A percentile compares a stretch with the other conserved stretches of the same genome.
phyloP scores from a whole-genome alignment of 2,888 invertebrate species.

The Plagiodera versicolora region DNA sequence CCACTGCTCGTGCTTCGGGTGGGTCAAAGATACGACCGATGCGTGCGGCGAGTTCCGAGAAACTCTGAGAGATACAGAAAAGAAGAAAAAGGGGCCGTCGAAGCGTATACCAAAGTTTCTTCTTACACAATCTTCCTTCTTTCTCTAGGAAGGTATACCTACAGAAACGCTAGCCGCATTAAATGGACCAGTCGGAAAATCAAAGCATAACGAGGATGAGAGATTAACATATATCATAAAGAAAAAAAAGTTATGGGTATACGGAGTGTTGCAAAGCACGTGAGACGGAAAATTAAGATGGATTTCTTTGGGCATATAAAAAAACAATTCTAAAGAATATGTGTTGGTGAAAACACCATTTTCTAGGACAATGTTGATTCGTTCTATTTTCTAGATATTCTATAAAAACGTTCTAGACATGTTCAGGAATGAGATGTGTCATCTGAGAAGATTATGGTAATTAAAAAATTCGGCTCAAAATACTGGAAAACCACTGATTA shows the following conservation, averaged over 20 bases:
- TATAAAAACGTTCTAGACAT: no score
- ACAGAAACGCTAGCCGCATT: background rate
- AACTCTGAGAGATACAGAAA: background rate
- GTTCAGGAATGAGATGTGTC: no score
- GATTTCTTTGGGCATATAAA: no score
- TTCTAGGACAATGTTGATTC: no score
- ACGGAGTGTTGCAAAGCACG: no score
- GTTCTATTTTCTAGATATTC: no score
- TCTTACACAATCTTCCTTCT: background rate
- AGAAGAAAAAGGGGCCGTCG: background rate
- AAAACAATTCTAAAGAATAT: no score
- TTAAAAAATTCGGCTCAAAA: no score
- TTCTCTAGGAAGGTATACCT: background rate
- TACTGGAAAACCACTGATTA: no score
- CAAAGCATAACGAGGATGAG: background rate
- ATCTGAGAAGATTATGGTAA: no score
- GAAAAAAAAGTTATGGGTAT: background rate
- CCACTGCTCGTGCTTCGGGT: background rate
- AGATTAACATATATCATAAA: background rate
- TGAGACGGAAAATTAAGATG: no score
- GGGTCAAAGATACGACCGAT: conserved; percentile 2
- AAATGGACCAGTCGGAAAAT: background rate
- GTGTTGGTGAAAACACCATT: no score
- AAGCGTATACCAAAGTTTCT: background rate
- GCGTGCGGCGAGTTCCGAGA: conserved; percentile 5